phyloP scores from a whole-genome alignment of 30 jellyfish, hydroid and myxozoan species.

The Chrysaora quinquecirrha region DNA sequence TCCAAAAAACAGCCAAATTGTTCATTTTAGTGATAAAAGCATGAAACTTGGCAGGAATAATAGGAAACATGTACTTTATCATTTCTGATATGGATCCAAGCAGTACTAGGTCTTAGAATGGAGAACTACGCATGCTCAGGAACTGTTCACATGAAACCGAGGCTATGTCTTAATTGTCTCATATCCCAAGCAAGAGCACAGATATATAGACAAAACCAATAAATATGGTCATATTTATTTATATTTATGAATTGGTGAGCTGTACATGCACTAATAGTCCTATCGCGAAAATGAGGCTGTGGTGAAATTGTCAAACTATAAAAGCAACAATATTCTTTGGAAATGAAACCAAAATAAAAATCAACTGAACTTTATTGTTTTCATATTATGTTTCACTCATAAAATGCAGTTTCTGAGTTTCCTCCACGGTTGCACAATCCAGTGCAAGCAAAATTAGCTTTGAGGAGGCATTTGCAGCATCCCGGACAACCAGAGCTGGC shows the following conservation, averaged over 20 bases:
- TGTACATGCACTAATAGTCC: too few relatives aligned
- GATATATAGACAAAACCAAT: too few relatives aligned
- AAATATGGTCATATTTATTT: too few relatives aligned
- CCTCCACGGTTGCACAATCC: neutral
- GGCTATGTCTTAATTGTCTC: neutral
- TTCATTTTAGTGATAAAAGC: neutral
- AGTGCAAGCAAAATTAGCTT: neutral
- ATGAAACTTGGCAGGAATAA: neutral
- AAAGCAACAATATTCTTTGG: too few relatives aligned
- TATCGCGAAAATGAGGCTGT: too few relatives aligned
- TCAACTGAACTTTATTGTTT: too few relatives aligned
- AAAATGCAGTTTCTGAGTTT: too few relatives aligned
- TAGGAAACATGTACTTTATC: neutral
- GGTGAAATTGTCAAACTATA: too few relatives aligned
- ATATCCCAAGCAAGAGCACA: neutral
- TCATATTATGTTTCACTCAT: too few relatives aligned
- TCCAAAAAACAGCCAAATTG: neutral
- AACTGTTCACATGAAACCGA: neutral
- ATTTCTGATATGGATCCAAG: conserved; percentile 1
- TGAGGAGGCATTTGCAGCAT: neutral
- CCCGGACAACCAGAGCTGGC: neutral
- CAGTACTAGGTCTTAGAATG: neutral
- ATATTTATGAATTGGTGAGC: too few relatives aligned
- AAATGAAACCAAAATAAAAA: too few relatives aligned
- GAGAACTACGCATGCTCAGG: conserved; percentile 6